phyloP scores from a whole-genome alignment of 2,888 invertebrate species.

The Netelia fuscicornis region DNA sequence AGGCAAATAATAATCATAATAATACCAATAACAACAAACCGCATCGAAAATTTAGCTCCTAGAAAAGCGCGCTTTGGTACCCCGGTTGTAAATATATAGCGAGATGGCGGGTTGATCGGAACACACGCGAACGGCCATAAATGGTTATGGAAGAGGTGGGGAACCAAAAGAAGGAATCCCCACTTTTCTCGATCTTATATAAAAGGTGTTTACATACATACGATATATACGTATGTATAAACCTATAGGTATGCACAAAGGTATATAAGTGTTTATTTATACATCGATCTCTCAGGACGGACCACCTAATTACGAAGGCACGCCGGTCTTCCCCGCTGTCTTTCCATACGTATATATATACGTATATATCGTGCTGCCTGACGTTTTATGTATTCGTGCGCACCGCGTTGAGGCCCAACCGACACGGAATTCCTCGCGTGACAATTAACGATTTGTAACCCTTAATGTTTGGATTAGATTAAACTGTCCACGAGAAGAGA shows the following conservation, averaged over 20 bases:
- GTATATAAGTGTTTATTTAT: not conserved
- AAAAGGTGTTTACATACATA: not conserved
- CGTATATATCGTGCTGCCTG: conserved; percentile 13
- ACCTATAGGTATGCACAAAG: not conserved
- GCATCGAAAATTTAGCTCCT: conserved; percentile 1
- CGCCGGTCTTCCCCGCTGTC: conserved; percentile 33
- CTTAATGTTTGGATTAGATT: conserved; percentile 80
- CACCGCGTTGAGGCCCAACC: conserved; percentile 67
- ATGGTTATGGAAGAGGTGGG: conserved; percentile 50
- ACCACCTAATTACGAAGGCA: conserved; percentile 60
- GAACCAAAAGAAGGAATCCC: not conserved
- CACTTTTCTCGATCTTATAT: not conserved
- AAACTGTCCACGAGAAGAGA: conserved; percentile 64
- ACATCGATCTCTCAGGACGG: conserved; percentile 57
- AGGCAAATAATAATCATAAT: not conserved
- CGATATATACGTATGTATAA: not conserved
- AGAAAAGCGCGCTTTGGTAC: conserved; percentile 25
- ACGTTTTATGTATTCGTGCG: conserved; percentile 44
- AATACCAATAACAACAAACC: not conserved
- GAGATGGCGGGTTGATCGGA: conserved; percentile 22
- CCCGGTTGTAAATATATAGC: conserved; percentile 47
- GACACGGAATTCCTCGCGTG: conserved; percentile 78
- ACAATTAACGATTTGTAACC: conserved; percentile 82
- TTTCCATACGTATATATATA: conserved; percentile 9
- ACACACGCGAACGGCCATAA: conserved; percentile 52